phyloP scores from a whole-genome alignment of 2,888 invertebrate genomes.

The Phaedon cochleariae region DNA sequence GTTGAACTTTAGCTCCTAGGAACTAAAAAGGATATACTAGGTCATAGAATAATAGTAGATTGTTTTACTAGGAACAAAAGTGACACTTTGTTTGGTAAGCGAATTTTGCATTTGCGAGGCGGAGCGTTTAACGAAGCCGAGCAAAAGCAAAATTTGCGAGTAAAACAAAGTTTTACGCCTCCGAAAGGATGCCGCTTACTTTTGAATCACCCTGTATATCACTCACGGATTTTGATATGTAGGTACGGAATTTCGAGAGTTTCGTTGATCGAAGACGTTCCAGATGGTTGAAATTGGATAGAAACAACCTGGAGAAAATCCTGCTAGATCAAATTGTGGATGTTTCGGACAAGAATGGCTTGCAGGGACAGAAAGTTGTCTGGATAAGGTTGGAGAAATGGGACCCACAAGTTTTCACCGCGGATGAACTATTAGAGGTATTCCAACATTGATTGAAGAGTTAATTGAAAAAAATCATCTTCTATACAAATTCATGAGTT shows the following conservation, averaged over 20 bases:
- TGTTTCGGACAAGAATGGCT: slow-evolving; percentile 30
- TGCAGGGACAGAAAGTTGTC: slow-evolving; percentile 31
- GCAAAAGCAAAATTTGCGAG: no score
- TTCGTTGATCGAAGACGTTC: slow-evolving; percentile 31
- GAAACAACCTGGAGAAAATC: slow-evolving; percentile 23
- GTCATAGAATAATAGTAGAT: no score
- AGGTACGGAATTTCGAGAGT: slow-evolving; percentile 37
- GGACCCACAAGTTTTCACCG: slow-evolving; percentile 34
- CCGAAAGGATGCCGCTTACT: neutral
- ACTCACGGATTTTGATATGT: no score
- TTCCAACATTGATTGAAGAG: neutral
- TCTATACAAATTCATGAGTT: neutral
- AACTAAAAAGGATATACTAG: no score
- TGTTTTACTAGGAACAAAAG: no score
- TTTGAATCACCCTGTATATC: neutral
- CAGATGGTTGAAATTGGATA: slow-evolving; percentile 31
- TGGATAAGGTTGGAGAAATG: slow-evolving; percentile 40
- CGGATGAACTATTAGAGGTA: slow-evolving; percentile 40
- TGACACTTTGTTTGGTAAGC: no score
- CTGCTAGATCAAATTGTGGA: slow-evolving; percentile 34
- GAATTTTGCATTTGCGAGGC: no score
- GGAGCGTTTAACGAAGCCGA: no score
- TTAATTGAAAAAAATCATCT: neutral
- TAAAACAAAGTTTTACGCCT: no score
- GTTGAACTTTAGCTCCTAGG: no score